A percentile compares a stretch with the other conserved stretches of the same genome.
These are phyloP conservation scores for Chloropsis hardwickii DNA, from an alignment of 2,113 vertebrate species.

Conservation along the genomic window DNA sequence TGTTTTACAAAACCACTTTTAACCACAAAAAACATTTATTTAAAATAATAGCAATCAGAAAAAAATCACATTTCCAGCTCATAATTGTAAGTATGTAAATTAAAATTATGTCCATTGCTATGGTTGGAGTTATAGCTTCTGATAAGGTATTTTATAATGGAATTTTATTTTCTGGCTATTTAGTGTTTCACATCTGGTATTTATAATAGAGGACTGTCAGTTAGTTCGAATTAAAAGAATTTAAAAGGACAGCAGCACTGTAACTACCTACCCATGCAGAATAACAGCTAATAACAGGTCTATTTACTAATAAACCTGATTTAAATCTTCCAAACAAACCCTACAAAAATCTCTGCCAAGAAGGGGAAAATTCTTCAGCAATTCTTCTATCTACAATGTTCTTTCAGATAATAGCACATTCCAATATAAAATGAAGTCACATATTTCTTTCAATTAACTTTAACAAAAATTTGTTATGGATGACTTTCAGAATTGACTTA, in stretches of 20 bases:
- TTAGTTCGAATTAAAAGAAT: neutral
- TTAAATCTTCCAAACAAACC: neutral
- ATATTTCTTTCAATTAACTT: neutral
- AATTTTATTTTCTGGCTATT: constrained; percentile 10
- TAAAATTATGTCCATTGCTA: neutral
- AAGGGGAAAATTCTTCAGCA: neutral
- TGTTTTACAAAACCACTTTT: neutral
- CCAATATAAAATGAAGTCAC: neutral
- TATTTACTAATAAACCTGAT: neutral
- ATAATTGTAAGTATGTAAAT: neutral
- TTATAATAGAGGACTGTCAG: neutral
- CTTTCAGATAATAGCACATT: neutral
- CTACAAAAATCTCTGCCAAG: neutral
- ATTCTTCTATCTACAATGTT: neutral
- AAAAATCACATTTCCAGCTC: neutral
- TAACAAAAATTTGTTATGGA: neutral
- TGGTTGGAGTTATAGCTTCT: neutral
- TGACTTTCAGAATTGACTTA: neutral
- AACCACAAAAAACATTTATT: neutral
- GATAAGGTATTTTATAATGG: neutral
- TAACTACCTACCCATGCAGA: neutral
- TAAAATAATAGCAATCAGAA: neutral
- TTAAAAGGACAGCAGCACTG: neutral
- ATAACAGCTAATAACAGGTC: neutral
- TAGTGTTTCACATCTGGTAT: neutral